Percentiles rank a stretch among this genome's conserved stretches.
phyloP scores from a whole-genome alignment of 2,888 invertebrate genomes.

The Heliconius cydno region DNA sequence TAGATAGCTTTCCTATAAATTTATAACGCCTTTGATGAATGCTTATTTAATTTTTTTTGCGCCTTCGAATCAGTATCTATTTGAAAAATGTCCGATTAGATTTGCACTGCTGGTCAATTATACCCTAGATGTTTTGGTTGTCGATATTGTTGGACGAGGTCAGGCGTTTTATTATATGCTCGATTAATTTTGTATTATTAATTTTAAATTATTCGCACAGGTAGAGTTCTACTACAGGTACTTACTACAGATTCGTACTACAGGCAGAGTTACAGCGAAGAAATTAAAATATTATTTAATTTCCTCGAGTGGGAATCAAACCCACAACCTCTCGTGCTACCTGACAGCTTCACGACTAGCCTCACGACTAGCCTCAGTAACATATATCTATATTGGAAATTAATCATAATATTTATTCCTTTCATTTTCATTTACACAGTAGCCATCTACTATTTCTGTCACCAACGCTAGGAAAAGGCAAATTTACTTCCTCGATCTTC shows the following conservation, averaged over 20 bases:
- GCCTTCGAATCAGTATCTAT: constrained; percentile 8
- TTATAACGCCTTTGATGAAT: constrained; percentile 28
- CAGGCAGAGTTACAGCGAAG: too few species aligned
- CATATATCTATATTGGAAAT: too few species aligned
- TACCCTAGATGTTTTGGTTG: neutral
- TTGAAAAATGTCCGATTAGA: constrained; percentile 16
- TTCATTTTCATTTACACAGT: neutral
- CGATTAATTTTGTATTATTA: neutral
- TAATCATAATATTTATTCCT: neutral
- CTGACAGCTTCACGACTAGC: too few species aligned
- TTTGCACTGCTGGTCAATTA: constrained; percentile 7
- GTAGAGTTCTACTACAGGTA: too few species aligned
- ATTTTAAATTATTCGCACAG: too few species aligned
- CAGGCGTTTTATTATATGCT: neutral
- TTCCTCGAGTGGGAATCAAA: too few species aligned
- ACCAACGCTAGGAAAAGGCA: constrained; percentile 28
- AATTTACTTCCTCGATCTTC: constrained; percentile 38
- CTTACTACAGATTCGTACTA: too few species aligned
- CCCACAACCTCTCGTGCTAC: too few species aligned
- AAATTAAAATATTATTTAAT: too few species aligned
- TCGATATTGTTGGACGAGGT: neutral
- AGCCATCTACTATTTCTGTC: neutral
- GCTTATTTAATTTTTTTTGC: constrained; percentile 31
- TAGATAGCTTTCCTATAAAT: neutral
- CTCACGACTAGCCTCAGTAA: too few species aligned